Evolutionary conservation across 2,797 vertebrate genomes (phyloP).

Genomic region (Macroramphosus scolopax): DNA sequence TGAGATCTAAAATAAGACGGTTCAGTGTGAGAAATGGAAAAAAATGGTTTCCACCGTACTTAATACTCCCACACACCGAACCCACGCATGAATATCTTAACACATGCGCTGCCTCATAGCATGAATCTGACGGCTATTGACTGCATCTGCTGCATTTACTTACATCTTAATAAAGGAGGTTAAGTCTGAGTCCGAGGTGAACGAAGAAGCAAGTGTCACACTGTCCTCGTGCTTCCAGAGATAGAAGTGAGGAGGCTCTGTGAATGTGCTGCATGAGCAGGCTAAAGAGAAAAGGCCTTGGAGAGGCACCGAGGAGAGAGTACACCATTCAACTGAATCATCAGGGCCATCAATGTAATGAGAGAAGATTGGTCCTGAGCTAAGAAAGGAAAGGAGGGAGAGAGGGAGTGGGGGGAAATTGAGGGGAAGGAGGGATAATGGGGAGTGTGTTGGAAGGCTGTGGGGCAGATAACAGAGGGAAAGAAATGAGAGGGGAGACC

Average conservation of each 20-base stretch:
- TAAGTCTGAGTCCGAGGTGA: too few relatives aligned
- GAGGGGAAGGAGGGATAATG: constrained; percentile 5
- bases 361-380: constrained; percentile 66
- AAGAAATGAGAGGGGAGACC: constrained; percentile 13
- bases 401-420: background rate
- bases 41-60: constrained; percentile 11
- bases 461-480: constrained; percentile 7
- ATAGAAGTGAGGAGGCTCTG: constrained; percentile 29
- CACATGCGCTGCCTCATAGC: background rate
- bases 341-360: constrained; percentile 74
- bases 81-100: background rate
- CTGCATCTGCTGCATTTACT: constrained; percentile 3
- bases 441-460: constrained; percentile 11
- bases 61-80: constrained; percentile 10
- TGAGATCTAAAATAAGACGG: constrained; percentile 14
- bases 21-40: constrained; percentile 8
- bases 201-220: too few relatives aligned
- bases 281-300: constrained; percentile 62
- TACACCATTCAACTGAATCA: constrained; percentile 73
- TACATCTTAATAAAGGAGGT: background rate
- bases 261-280: constrained; percentile 53
- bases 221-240: constrained; percentile 23
- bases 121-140: background rate
- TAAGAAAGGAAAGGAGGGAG: constrained; percentile 31
- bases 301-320: constrained; percentile 52